Percentiles rank a stretch among this genome's conserved stretches.
Evolutionary conservation across 2,797 vertebrate species (phyloP).

Genomic region (Pantherophis alleghaniensis): DNA sequence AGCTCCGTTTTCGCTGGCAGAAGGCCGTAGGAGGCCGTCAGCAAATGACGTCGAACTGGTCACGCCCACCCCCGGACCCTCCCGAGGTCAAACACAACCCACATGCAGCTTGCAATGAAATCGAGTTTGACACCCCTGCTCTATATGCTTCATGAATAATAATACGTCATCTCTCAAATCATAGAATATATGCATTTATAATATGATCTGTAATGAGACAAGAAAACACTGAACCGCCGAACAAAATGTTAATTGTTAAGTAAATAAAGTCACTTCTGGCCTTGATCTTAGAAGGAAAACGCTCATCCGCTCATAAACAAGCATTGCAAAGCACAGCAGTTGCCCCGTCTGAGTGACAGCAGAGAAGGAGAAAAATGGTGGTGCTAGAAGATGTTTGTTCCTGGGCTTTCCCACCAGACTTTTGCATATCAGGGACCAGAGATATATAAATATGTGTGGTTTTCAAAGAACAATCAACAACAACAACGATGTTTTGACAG

Average conservation of each 20-base stretch:
- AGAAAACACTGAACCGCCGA: neutral
- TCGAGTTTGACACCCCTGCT: too few relatives aligned
- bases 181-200: neutral
- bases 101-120: too few relatives aligned
- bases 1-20: too few relatives aligned
- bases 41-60: too few relatives aligned
- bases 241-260: neutral
- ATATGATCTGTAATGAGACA: neutral
- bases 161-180: neutral
- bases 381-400: neutral
- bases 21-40: too few relatives aligned
- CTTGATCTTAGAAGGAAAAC: neutral
- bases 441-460: neutral
- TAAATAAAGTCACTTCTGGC: neutral
- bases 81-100: too few relatives aligned
- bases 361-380: fast-evolving
- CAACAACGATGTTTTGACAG: constrained; percentile 52
- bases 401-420: neutral
- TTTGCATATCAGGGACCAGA: fast-evolving
- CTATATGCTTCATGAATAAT: neutral
- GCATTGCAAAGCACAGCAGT: neutral
- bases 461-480: neutral
- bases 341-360: neutral
- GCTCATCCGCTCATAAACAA: neutral
- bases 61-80: too few relatives aligned